Percentiles rank a stretch among this genome's conserved stretches.
Evolutionary conservation across 2,113 vertebrate genomes (phyloP).

Genomic region (Hydrolagus affinis): DNA sequence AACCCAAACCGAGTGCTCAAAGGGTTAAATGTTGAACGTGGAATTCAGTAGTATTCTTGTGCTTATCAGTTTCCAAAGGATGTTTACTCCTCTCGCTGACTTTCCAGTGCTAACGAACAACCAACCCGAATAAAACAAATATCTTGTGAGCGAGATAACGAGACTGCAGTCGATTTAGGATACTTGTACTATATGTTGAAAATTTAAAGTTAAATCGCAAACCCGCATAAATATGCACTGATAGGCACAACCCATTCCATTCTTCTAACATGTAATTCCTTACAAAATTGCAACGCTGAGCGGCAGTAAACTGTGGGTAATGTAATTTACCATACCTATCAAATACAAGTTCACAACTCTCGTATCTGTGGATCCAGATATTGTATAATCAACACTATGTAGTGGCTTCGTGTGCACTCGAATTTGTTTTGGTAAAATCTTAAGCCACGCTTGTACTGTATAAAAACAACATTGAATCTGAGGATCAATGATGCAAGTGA

Average conservation of each 20-base stretch:
- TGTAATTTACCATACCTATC: not conserved
- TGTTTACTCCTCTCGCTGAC: slow-evolving; percentile 6
- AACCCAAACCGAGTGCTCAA: not conserved
- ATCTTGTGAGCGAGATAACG: not conserved
- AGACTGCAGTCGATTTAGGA: not conserved
- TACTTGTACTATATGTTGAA: not conserved
- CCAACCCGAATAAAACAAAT: not conserved
- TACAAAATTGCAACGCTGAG: not conserved
- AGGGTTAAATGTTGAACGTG: slow-evolving; percentile 10
- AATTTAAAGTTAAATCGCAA: not conserved
- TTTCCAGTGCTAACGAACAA: slow-evolving; percentile 8
- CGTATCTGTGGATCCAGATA: not conserved
- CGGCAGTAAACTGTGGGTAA: not conserved
- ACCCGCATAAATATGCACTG: not conserved
- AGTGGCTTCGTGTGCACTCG: not conserved
- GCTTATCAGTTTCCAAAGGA: not conserved
- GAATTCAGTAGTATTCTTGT: not conserved
- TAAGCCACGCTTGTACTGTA: no score
- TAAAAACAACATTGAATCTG: no score
- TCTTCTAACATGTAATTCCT: not conserved
- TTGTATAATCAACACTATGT: not conserved
- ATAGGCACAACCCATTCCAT: not conserved
- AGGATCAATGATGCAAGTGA: no score
- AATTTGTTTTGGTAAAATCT: not conserved
- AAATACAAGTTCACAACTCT: not conserved